phyloP scores from a whole-genome alignment of 1,140 invertebrate species.

The Drosophila prosaltans region DNA sequence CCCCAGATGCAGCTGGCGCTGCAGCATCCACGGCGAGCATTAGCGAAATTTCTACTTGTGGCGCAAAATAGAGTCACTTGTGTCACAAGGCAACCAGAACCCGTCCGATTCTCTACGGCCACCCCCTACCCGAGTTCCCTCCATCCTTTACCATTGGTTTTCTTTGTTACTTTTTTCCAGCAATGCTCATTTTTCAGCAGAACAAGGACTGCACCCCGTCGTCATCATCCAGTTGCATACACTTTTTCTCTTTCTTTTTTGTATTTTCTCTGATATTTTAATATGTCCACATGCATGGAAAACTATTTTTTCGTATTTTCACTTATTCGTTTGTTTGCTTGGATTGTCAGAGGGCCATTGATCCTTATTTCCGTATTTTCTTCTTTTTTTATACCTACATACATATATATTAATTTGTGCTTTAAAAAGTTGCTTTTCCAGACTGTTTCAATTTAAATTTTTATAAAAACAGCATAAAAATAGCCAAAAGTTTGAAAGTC shows the following conservation, averaged over 20 bases:
- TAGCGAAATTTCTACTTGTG: slow-evolving; percentile 62
- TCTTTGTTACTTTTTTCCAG: slow-evolving; percentile 31
- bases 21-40: slow-evolving; percentile 52
- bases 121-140: background rate
- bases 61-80: slow-evolving; percentile 64
- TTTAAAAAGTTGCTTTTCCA: background rate
- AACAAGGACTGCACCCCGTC: slow-evolving; percentile 3
- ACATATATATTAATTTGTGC: background rate
- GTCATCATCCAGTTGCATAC: slow-evolving; percentile 1
- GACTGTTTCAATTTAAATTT: background rate
- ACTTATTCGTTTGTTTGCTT: background rate
- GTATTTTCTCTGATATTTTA: slow-evolving; percentile 37
- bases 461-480: too few relatives aligned
- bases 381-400: too few relatives aligned
- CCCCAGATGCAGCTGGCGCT: slow-evolving; percentile 34
- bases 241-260: slow-evolving; percentile 6
- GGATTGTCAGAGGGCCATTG: background rate
- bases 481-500: too few relatives aligned
- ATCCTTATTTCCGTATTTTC: too few relatives aligned
- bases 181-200: slow-evolving; percentile 16
- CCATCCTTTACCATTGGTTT: background rate
- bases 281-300: slow-evolving; percentile 41
- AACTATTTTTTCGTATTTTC: slow-evolving; percentile 32
- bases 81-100: slow-evolving; percentile 33
- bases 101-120: background rate